Conservation (phyloP, 2,888 invertebrate species). For the Conops quadrifasciatus region DNA sequence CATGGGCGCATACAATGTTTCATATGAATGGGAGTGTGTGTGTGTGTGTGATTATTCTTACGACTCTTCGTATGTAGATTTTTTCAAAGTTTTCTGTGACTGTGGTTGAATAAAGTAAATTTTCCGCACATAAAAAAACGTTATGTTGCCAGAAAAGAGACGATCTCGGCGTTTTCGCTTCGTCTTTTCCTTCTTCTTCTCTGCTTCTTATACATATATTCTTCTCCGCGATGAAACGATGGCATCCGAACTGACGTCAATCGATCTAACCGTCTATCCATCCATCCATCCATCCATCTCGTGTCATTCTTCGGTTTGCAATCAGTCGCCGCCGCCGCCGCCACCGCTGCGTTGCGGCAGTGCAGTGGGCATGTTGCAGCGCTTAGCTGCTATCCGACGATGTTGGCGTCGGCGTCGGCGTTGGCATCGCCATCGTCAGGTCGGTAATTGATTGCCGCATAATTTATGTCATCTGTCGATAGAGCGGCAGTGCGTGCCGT, state of each 20-base stretch:
- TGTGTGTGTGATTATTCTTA: neutral
- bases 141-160: neutral
- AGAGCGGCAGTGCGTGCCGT: slow-evolving; percentile 57
- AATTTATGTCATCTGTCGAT: slow-evolving; percentile 59
- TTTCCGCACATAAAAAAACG: slow-evolving; percentile 12
- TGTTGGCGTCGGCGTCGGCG: slow-evolving; percentile 5
- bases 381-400: slow-evolving; percentile 8
- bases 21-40: neutral
- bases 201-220: too few species aligned
- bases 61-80: too few species aligned
- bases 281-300: slow-evolving; percentile 1
- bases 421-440: slow-evolving; percentile 48
- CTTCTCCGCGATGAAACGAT: too few species aligned
- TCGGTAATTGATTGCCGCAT: slow-evolving; percentile 61
- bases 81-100: neutral
- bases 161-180: too few species aligned
- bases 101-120: slow-evolving; percentile 20
- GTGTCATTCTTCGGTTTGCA: neutral
- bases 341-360: slow-evolving; percentile 24
- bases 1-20: slow-evolving; percentile 28
- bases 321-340: slow-evolving; percentile 38
- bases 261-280: slow-evolving; percentile 7
- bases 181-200: too few species aligned
- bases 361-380: neutral
- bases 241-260: neutral